Evolutionary conservation across 2,797 vertebrate genomes (phyloP).

Genomic region (Epinephelus malabaricus): DNA sequence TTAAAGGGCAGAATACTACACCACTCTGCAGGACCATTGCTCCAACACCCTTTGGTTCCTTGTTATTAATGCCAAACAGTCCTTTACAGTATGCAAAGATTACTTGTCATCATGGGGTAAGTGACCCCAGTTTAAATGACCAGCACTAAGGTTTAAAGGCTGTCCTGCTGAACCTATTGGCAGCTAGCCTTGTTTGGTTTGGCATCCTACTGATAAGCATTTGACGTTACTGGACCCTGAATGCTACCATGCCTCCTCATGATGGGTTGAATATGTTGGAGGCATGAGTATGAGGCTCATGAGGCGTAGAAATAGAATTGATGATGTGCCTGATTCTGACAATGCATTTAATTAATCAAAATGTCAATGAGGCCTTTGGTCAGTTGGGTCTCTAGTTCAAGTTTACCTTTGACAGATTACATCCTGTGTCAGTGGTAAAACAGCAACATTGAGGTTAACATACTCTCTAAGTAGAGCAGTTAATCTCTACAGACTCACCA

Average conservation of each 20-base stretch:
- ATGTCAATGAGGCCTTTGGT: neutral
- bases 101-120: neutral
- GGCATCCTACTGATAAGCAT: neutral
- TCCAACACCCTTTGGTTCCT: neutral
- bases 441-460: neutral
- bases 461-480: neutral
- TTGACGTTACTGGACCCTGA: neutral
- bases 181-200: neutral
- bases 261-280: too few species aligned
- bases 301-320: neutral
- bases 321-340: neutral
- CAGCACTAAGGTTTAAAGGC: neutral
- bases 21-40: neutral
- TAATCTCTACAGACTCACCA: neutral
- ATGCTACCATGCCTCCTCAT: neutral
- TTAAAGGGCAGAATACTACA: neutral
- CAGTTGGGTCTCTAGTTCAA: neutral
- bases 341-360: neutral
- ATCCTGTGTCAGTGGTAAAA: slow-evolving; percentile 12
- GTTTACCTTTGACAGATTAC: neutral
- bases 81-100: neutral
- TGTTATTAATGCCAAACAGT: neutral
- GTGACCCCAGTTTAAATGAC: neutral
- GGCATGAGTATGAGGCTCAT: too few species aligned
- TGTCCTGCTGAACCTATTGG: neutral